Base-by-base conservation (phyloP, 2,797 vertebrate genomes). In the Cynopterus sphinx region DNA sequence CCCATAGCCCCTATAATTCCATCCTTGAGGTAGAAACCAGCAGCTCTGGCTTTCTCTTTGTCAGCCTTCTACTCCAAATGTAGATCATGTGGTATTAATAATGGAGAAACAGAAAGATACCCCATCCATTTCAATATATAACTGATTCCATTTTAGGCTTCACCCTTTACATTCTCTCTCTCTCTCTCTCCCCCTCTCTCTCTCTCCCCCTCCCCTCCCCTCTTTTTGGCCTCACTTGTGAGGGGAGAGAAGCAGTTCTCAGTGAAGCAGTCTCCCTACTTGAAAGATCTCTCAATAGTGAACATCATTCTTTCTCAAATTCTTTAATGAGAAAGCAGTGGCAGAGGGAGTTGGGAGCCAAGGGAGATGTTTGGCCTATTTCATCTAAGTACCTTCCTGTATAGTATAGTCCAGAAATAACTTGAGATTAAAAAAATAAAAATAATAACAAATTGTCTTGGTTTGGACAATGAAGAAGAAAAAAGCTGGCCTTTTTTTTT, bases 71-170 rank as follows among this genome's bases (percentile, higher is more conserved):
- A 96, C 82, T 68, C 68, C 81, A 97, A 71, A 96, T 96, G 95
- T 63, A 94, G 65, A 96, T 92, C 65, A 57, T 91, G 78, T 94
- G 87, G 97, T 92, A 89, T 61, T 87, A 74, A 96, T 61, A 96
- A 98, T 91, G 81, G 73, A 97, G 97, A 97, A 97, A 36, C 10
- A 85, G 91, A 90, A 81, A 79, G 67, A 88, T 39, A 83, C 79
- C 85, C 33, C 70, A 53, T 4, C 53, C 6, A 24, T 65, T 96
- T 11, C 87, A 97, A 90, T 94, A 61, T 94, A 94, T 87, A 87
- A 57, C 78, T 94, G 71, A 88, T 63, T 91, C 63, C 70, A 43
- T 92, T 87, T 85, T 65, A 97, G 51, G 43, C 78, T 28, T 91
- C 31, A 86, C 88, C 79, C 92, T 88, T 95, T 96, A 97, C 73